Conservation (phyloP, 1,140 invertebrate genomes). For the Palaemon carinicauda region DNA sequence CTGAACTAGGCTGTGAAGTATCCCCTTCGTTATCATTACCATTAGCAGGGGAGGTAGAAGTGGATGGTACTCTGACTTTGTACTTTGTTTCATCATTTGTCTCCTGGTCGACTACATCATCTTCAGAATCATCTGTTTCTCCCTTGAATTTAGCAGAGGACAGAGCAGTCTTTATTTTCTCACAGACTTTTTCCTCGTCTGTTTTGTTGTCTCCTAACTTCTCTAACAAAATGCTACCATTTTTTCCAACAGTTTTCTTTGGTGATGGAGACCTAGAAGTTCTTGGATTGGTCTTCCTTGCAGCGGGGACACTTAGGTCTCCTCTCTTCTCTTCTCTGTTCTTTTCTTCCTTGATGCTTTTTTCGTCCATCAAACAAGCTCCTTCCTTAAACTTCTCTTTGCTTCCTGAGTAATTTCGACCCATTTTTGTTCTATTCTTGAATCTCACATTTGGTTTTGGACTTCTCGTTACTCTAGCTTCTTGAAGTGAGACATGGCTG, state of each 20-base stretch:
- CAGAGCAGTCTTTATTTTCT: conserved; percentile 57
- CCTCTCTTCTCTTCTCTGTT: conserved; percentile 40
- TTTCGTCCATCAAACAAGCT: conserved; percentile 25
- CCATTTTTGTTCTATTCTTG: conserved; percentile 47
- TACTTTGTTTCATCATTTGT: neutral
- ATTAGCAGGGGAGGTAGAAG: neutral
- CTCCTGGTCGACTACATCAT: conserved; percentile 32
- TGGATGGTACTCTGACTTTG: conserved; percentile 2
- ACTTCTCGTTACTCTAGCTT: conserved; percentile 32
- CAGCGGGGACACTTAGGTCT: neutral
- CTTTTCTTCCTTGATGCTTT: conserved; percentile 46
- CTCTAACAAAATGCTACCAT: neutral
- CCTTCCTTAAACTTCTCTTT: conserved; percentile 17
- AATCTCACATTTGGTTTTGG: conserved; percentile 40
- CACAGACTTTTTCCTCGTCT: conserved; percentile 59
- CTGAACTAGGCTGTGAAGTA: neutral
- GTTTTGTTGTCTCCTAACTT: conserved; percentile 57
- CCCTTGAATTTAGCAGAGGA: conserved; percentile 59
- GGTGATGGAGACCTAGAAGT: neutral
- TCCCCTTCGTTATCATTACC: neutral
- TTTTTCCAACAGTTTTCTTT: neutral
- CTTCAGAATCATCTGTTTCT: conserved; percentile 58
- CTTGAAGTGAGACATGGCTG: conserved; percentile 27
- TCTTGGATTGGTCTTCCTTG: neutral
- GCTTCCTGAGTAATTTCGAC: neutral